Percentiles rank a stretch among this genome's conserved stretches.
Evolutionary conservation across 2,797 vertebrate genomes (phyloP).

Genomic region (Rachycentron canadum): DNA sequence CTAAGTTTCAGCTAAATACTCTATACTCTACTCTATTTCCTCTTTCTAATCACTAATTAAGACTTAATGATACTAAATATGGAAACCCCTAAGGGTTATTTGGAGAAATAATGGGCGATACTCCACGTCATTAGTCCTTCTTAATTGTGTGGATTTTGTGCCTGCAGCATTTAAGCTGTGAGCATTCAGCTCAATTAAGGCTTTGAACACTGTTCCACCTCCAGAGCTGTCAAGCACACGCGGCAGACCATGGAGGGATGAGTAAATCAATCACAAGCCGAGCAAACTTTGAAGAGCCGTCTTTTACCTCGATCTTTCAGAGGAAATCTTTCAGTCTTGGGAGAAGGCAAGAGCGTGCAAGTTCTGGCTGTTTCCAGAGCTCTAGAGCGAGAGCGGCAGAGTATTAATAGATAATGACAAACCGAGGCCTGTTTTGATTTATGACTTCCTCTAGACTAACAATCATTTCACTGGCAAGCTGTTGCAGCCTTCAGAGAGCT

Average conservation of each 20-base stretch:
- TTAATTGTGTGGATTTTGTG: slow-evolving; percentile 79
- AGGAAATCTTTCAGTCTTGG: slow-evolving; percentile 58
- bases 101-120: slow-evolving; percentile 77
- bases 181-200: slow-evolving; percentile 76
- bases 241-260: slow-evolving; percentile 65
- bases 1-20: slow-evolving; percentile 45
- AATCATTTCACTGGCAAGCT: slow-evolving; percentile 79
- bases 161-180: slow-evolving; percentile 67
- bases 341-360: slow-evolving; percentile 50
- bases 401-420: slow-evolving; percentile 84
- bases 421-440: slow-evolving; percentile 79
- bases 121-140: slow-evolving; percentile 72
- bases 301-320: slow-evolving; percentile 64
- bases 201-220: slow-evolving; percentile 65
- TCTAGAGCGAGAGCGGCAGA: slow-evolving; percentile 48
- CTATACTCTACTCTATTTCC: slow-evolving; percentile 51
- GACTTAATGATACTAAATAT: slow-evolving; percentile 69
- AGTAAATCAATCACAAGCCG: slow-evolving; percentile 78
- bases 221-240: slow-evolving; percentile 64
- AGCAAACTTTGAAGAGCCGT: slow-evolving; percentile 70
- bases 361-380: slow-evolving; percentile 51
- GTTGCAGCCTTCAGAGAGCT: slow-evolving; percentile 72
- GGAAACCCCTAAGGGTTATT: slow-evolving; percentile 71
- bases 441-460: slow-evolving; percentile 81
- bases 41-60: slow-evolving; percentile 72